Percentiles rank a stretch among this genome's conserved stretches.
Evolutionary conservation across 2,113 vertebrate genomes (phyloP).

Genomic region (Mesitornis unicolor): DNA sequence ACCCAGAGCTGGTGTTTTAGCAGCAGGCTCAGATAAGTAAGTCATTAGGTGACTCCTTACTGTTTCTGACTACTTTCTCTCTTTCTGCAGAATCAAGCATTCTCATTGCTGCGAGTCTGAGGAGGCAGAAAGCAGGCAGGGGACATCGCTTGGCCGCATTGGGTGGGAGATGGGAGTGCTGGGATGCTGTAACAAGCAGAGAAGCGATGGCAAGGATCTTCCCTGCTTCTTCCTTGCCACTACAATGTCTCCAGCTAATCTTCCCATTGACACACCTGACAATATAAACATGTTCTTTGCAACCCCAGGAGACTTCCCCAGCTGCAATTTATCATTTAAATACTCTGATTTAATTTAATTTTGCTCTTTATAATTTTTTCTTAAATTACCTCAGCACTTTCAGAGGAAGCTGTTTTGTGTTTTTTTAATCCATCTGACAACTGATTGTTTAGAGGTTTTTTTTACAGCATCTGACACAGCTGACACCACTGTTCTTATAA

Average conservation of each 20-base stretch:
- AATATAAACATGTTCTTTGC: not conserved
- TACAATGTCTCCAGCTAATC: not conserved
- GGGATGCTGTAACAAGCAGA: not conserved
- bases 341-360: slow-evolving; percentile 41
- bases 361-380: not conserved
- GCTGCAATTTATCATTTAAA: slow-evolving; percentile 22
- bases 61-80: not conserved
- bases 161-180: not conserved
- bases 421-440: slow-evolving; percentile 47
- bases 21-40: not conserved
- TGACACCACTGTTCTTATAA: slow-evolving; percentile 44
- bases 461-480: slow-evolving; percentile 30
- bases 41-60: not conserved
- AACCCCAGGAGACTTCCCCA: not conserved
- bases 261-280: not conserved
- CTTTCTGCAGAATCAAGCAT: not conserved
- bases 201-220: not conserved
- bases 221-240: not conserved
- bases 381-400: slow-evolving; percentile 10
- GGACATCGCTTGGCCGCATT: fast-evolving
- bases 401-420: not conserved
- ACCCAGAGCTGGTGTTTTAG: not conserved
- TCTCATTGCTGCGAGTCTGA: not conserved
- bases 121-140: not conserved
- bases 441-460: slow-evolving; percentile 41